phyloP scores from a whole-genome alignment of 2,888 invertebrate genomes.

The Dryobotodes eremita region DNA sequence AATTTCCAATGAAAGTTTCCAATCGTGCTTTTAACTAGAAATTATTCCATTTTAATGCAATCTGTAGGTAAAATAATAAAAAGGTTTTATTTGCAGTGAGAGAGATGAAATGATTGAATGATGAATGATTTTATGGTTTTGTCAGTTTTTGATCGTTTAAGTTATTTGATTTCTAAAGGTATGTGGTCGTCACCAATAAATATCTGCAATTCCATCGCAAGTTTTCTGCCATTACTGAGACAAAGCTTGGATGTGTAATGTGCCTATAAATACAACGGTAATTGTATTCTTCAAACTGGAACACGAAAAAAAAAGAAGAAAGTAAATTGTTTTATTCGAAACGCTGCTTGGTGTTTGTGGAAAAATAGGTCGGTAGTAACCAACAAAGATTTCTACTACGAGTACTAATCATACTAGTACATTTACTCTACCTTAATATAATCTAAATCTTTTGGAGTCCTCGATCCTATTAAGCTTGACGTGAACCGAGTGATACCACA shows the following conservation, averaged over 20 bases:
- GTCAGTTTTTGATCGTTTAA: background rate
- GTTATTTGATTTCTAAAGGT: background rate
- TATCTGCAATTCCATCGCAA: background rate
- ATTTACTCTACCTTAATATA: background rate
- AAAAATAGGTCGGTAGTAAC: background rate
- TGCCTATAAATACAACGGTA: background rate
- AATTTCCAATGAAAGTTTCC: slow-evolving; percentile 66
- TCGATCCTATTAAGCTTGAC: slow-evolving; percentile 6
- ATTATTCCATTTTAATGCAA: slow-evolving; percentile 18
- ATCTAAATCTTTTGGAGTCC: background rate
- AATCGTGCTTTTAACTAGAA: slow-evolving; percentile 27
- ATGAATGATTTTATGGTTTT: background rate
- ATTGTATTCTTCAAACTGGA: background rate
- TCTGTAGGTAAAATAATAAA: background rate
- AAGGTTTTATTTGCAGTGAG: background rate
- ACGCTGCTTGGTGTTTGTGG: background rate
- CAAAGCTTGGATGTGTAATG: background rate
- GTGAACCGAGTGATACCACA: background rate
- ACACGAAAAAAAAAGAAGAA: background rate
- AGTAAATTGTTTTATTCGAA: background rate
- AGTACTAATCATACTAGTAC: background rate
- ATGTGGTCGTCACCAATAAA: background rate
- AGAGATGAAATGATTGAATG: no score
- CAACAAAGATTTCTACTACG: background rate
- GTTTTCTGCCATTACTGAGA: background rate